Base-by-base conservation (phyloP, 2,888 invertebrate species). In the Eilema caniola region DNA sequence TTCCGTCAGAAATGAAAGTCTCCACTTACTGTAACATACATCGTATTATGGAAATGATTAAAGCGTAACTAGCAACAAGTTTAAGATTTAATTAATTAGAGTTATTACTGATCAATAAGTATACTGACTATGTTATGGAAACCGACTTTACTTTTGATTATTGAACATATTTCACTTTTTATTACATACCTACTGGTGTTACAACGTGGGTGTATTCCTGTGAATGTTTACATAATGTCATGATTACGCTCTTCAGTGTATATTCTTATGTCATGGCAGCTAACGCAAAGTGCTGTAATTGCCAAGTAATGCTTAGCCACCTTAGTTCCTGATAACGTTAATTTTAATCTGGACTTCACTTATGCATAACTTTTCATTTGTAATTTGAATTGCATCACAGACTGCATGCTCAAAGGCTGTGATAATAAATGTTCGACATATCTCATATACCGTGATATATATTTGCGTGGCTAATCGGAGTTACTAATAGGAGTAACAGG, bases 191-290 rank as follows among this genome's bases (percentile, higher is more conserved):
- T 1, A 37, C 12, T 14, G 16, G 41, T 41, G 47, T 20, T 20
- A 20, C 7, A 47, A 47, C 47, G 47, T 47, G 37, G 47, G 47
- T 70, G 10, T 56, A 33, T 59, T 24, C 16, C 47, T 28, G 24
- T 62, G 25, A 16, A 4, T 64, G 8, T 63, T 41, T 63, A 63
- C 23, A 76, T 81, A 73, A 74, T 73, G 28, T 73, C 73, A 75
- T 65, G 63, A 74, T 75, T 81, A 71, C 71, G 60, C 25, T 72
- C 23, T 33, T 62, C 12, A 25, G 25, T 60, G 33, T 68, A 71
- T 72, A 61, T 74, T 66, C 69, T 81, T 81, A 77, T 75, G 74
- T 79, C 75, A 80, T 41, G 66, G n/a, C 61, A 70, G 37, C 69
- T 76, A 73, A 74, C 73, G 65, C 57, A 47, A 67, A 70, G 59